Evolutionary conservation across 2,113 vertebrate species (phyloP).

Genomic region (Myxocyprinus asiaticus): DNA sequence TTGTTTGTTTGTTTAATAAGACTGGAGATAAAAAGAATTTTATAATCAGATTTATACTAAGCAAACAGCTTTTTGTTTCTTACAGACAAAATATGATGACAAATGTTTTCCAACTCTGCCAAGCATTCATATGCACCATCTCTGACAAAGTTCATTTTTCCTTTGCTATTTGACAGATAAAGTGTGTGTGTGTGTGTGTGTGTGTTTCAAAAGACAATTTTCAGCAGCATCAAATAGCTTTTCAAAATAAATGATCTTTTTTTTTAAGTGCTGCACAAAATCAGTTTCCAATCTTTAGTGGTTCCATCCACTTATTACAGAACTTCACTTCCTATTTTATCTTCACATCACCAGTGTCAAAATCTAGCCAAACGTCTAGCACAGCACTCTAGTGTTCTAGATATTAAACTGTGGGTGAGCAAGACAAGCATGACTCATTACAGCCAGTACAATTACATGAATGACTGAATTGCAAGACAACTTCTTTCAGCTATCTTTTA

Average conservation of each 20-base stretch:
- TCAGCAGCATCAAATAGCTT: slow-evolving; percentile 10
- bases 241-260: not conserved
- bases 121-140: no score
- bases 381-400: not conserved
- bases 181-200: not conserved
- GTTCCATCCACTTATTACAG: slow-evolving; percentile 5
- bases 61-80: no score
- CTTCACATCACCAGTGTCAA: not conserved
- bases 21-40: slow-evolving; percentile 24
- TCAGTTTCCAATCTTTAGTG: slow-evolving; percentile 1
- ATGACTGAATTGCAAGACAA: not conserved
- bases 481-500: not conserved
- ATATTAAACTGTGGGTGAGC: slow-evolving; percentile 2
- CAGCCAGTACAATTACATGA: not conserved
- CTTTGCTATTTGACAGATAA: no score
- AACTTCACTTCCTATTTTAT: not conserved
- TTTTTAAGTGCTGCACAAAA: slow-evolving; percentile 30
- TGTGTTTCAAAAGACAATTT: slow-evolving; percentile 1
- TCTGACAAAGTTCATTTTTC: no score
- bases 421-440: slow-evolving; percentile 29
- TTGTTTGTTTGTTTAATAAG: slow-evolving; percentile 36
- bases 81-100: no score
- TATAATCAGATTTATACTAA: not conserved
- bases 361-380: slow-evolving; percentile 6
- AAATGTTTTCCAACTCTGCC: no score